phyloP scores from a whole-genome alignment of 2,113 vertebrate species.

The Bubalus kerabau region DNA sequence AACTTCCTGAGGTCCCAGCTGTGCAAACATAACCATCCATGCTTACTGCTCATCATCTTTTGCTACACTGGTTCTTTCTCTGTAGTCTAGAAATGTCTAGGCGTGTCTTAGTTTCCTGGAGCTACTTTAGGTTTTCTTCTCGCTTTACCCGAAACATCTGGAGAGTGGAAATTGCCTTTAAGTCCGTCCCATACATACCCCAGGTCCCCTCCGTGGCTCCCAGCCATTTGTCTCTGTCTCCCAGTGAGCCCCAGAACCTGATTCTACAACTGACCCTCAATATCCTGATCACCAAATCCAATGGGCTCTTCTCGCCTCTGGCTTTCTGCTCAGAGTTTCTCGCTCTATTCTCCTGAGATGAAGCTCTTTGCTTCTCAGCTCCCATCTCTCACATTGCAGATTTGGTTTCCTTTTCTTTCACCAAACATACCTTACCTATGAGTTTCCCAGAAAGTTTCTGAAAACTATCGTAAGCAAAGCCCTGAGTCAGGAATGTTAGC shows the following conservation, averaged over 20 bases:
- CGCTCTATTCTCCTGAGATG: neutral
- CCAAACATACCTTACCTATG: neutral
- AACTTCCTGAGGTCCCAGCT: neutral
- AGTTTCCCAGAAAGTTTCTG: neutral
- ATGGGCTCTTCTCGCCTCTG: neutral
- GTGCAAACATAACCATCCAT: neutral
- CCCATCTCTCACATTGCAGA: neutral
- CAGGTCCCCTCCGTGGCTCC: neutral
- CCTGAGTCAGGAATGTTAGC: neutral
- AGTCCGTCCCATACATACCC: neutral
- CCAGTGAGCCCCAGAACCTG: neutral
- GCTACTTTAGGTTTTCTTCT: constrained; percentile 5
- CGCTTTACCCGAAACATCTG: neutral
- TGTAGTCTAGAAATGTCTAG: neutral
- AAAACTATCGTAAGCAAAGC: neutral
- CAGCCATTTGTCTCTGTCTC: neutral
- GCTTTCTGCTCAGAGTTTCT: neutral
- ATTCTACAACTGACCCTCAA: neutral
- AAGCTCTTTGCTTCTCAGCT: neutral
- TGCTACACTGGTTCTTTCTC: neutral
- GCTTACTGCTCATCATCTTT: neutral
- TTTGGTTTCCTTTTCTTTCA: neutral
- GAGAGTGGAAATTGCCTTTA: neutral
- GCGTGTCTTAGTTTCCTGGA: neutral
- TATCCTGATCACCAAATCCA: neutral